Percentiles rank a stretch among this genome's conserved stretches.
Conservation (phyloP, 2,113 vertebrate species). For the Odocoileus virginianus region DNA sequence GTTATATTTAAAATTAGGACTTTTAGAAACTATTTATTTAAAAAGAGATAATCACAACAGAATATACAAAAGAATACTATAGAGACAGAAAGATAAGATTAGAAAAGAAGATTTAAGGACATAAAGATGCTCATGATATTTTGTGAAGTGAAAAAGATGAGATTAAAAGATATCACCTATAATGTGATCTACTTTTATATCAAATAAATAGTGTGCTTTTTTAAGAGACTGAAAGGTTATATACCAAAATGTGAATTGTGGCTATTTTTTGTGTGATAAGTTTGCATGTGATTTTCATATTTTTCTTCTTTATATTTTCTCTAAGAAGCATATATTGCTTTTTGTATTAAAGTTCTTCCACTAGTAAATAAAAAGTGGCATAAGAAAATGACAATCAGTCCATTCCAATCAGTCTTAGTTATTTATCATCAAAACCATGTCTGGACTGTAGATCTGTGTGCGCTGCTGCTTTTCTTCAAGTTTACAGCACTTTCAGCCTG, state of each 20-base stretch:
- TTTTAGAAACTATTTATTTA: not conserved
- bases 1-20: not conserved
- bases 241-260: not conserved
- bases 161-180: not conserved
- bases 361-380: not conserved
- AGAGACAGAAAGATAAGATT: not conserved
- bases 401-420: not conserved
- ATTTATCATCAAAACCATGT: not conserved
- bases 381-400: not conserved
- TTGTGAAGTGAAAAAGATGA: not conserved
- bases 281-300: not conserved
- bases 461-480: not conserved
- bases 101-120: not conserved
- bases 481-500: not conserved
- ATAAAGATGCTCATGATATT: not conserved
- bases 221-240: not conserved
- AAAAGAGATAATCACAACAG: not conserved
- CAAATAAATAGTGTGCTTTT: not conserved
- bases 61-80: not conserved
- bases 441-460: not conserved
- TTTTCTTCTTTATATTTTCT: slow-evolving; percentile 19
- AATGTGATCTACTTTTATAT: not conserved
- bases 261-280: not conserved
- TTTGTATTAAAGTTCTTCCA: not conserved
- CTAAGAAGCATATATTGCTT: not conserved